Percentiles rank a stretch among this genome's conserved stretches.
These are phyloP conservation scores for Physella acuta DNA, from an alignment of 1,140 invertebrate species.

Conservation along the genomic window DNA sequence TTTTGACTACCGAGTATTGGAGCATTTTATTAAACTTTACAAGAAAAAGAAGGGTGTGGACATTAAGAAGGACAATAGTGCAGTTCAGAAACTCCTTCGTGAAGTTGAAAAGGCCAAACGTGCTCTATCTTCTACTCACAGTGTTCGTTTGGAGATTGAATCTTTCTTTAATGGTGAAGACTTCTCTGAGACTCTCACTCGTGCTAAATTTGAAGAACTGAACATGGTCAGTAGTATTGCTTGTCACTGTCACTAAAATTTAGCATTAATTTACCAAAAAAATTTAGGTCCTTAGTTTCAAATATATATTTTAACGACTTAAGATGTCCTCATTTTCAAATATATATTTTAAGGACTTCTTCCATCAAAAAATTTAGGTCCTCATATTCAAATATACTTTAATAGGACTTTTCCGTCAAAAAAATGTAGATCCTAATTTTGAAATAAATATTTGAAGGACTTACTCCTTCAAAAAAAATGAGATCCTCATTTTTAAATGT, in stretches of 20 bases:
- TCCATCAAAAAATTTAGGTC: too few relatives aligned
- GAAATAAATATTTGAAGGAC: neutral
- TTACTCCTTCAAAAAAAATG: too few relatives aligned
- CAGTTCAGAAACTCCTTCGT: slow-evolving; percentile 92
- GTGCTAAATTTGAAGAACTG: slow-evolving; percentile 98
- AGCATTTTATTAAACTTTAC: slow-evolving; percentile 97
- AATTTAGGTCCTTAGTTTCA: too few relatives aligned
- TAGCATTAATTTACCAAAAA: too few relatives aligned
- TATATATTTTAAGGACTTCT: too few relatives aligned
- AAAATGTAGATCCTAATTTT: neutral
- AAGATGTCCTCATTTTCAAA: too few relatives aligned
- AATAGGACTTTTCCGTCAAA: too few relatives aligned
- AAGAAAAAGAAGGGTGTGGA: slow-evolving; percentile 99
- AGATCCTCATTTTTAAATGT: neutral
- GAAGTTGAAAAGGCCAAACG: slow-evolving; percentile 98
- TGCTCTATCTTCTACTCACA: slow-evolving; percentile 90
- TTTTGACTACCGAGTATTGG: slow-evolving; percentile 98
- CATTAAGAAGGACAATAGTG: slow-evolving; percentile 89
- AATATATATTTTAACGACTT: too few relatives aligned
- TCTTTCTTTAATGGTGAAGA: slow-evolving; percentile 98
- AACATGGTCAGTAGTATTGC: slow-evolving; percentile 79
- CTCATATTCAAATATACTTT: too few relatives aligned
- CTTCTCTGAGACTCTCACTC: slow-evolving; percentile 97
- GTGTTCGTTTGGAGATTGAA: slow-evolving; percentile 98
- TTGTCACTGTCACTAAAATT: too few relatives aligned